A percentile compares a stretch with the other conserved stretches of the same genome.
These are phyloP conservation scores for Pavo muticus DNA, from an alignment of 2,113 vertebrate species.

Conservation along the genomic window DNA sequence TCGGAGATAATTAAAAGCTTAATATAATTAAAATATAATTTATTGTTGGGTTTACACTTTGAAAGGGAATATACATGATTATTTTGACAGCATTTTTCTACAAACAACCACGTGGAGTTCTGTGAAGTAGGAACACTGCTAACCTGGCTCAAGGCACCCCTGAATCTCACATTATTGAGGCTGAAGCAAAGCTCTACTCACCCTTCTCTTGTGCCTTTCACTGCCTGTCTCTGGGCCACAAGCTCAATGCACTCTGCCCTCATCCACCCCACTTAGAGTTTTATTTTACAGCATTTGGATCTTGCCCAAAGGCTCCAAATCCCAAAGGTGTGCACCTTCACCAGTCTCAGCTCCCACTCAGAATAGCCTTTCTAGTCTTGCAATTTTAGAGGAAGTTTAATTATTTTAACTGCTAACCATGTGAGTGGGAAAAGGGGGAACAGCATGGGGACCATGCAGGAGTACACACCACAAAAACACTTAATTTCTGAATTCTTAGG, in stretches of 20 bases:
- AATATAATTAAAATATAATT: constrained; percentile 12
- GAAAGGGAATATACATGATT: neutral
- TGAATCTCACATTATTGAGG: neutral
- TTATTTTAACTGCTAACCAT: neutral
- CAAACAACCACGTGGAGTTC: neutral
- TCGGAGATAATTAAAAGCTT: constrained; percentile 69
- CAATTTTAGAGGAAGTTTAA: neutral
- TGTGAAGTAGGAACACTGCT: neutral
- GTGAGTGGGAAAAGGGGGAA: neutral
- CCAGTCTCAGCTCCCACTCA: neutral
- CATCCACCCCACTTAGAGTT: neutral
- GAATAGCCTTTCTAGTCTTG: neutral
- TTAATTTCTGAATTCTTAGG: neutral
- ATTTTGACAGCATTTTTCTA: too few species aligned
- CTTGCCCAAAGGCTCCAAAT: neutral
- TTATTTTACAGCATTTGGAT: neutral
- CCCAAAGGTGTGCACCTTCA: neutral
- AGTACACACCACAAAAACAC: neutral
- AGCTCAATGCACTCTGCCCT: neutral
- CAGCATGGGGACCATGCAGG: neutral
- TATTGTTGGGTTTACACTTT: constrained; percentile 39
- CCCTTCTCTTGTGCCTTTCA: neutral
- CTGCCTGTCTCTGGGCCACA: neutral
- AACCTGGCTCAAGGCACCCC: neutral
- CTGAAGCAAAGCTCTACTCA: neutral